Conservation (phyloP, 2,797 vertebrate genomes). For the Lacerta bilineata region DNA sequence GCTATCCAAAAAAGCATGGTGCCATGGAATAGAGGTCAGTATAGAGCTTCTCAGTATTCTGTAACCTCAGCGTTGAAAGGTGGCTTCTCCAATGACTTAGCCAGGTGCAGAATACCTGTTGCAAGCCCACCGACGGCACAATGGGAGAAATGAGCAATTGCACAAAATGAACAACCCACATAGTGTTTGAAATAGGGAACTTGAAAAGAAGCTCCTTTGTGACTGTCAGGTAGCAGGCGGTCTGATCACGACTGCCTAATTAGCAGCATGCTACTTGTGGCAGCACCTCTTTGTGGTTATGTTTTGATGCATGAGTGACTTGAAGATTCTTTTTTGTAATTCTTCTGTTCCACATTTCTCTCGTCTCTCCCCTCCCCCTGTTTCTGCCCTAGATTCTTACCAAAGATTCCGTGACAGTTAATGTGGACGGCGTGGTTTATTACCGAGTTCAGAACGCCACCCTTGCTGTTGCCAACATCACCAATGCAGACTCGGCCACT, state of each 20-base stretch:
- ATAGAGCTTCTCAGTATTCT: not conserved
- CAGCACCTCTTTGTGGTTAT: not conserved
- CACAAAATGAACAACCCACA: not conserved
- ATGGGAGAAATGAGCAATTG: not conserved
- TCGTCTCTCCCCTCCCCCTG: not conserved
- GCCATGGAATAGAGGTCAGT: not conserved
- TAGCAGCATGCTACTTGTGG: not conserved
- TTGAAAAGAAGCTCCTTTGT: not conserved
- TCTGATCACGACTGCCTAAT: not conserved
- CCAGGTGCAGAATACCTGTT: not conserved
- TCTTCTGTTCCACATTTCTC: not conserved
- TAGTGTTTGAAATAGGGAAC: too few relatives aligned
- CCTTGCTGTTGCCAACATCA: constrained; percentile 94
- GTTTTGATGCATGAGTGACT: too few relatives aligned
- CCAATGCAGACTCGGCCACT: constrained; percentile 93
- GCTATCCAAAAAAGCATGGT: not conserved
- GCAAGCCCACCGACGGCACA: not conserved
- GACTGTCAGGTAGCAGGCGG: not conserved
- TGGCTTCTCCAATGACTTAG: not conserved
- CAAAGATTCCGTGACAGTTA: constrained; percentile 94
- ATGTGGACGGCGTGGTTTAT: constrained; percentile 95
- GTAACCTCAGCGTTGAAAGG: not conserved
- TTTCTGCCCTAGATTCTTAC: constrained; percentile 87
- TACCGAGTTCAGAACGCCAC: constrained; percentile 95
- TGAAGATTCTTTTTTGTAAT: not conserved